A percentile compares a stretch with the other conserved stretches of the same genome.
Conservation (phyloP, 2,113 vertebrate genomes). For the Machaerirhynchus nigripectus region DNA sequence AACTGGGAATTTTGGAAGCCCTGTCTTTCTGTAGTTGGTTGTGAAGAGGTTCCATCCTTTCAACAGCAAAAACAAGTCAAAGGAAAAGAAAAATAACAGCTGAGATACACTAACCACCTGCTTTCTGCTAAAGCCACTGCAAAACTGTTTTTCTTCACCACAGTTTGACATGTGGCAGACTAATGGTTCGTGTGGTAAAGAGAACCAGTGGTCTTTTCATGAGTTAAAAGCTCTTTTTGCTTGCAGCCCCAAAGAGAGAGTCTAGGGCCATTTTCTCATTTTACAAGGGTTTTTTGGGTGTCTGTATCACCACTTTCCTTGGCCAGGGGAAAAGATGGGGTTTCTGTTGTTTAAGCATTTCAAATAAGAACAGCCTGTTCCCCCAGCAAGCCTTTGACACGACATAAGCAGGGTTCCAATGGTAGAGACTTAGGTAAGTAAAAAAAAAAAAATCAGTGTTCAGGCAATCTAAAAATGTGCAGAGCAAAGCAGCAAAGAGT, state of each 20-base stretch:
- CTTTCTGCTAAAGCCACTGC: not conserved
- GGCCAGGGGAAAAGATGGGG: not conserved
- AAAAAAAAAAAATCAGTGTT: not conserved
- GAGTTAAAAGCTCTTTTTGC: not conserved
- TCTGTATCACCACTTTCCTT: not conserved
- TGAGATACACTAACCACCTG: not conserved
- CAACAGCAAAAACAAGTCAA: not conserved
- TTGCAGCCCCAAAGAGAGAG: not conserved
- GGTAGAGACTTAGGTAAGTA: not conserved
- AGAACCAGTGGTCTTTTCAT: not conserved
- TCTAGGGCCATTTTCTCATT: not conserved
- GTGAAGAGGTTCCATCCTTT: not conserved
- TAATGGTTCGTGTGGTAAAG: not conserved
- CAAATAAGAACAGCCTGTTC: not conserved
- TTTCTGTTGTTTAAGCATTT: not conserved
- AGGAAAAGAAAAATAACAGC: not conserved
- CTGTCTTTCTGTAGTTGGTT: not conserved
- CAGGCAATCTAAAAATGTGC: not conserved
- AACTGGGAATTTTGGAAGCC: not conserved
- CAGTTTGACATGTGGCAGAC: not conserved
- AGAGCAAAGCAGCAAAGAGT: not conserved
- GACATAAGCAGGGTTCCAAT: not conserved
- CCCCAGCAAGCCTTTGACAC: not conserved
- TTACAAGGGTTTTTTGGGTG: not conserved
- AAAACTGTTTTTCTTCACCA: not conserved